Conservation (phyloP, 1,140 invertebrate species). For the Pseudachorutes palmiensis region DNA sequence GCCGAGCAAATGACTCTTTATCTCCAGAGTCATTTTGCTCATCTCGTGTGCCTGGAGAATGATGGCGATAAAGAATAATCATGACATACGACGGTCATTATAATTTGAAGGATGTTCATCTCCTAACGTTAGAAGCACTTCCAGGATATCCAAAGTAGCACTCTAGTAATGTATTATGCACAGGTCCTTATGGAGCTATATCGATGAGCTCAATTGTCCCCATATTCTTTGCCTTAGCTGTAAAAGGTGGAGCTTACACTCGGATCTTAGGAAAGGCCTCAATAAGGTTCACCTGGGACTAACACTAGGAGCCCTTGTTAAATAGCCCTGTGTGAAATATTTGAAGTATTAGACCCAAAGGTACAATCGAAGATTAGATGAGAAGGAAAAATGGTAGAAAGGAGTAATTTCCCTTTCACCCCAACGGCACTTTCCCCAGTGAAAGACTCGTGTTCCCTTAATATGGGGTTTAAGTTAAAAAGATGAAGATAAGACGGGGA, state of each 20-base stretch:
- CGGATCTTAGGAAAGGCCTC: too few relatives aligned
- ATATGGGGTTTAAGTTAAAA: conserved; percentile 11
- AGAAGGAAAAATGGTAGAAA: conserved; percentile 13
- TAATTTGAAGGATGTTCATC: conserved; percentile 9
- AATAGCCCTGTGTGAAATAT: conserved; percentile 16
- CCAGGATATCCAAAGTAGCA: too few relatives aligned
- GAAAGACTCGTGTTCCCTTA: background rate
- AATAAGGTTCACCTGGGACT: too few relatives aligned
- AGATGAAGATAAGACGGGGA: conserved; percentile 9
- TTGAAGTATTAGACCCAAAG: conserved; percentile 36
- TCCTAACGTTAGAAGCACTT: background rate
- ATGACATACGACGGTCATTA: conserved; percentile 11
- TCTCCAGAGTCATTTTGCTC: background rate
- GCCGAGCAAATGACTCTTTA: conserved; percentile 13
- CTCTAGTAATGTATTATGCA: too few relatives aligned
- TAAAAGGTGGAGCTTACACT: too few relatives aligned
- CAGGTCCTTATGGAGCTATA: too few relatives aligned
- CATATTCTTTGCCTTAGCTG: too few relatives aligned
- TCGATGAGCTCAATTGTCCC: too few relatives aligned
- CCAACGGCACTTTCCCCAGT: background rate
- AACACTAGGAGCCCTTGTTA: background rate
- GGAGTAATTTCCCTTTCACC: background rate
- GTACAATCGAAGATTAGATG: conserved; percentile 37
- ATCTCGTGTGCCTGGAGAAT: background rate
- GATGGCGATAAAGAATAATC: background rate